Percentiles rank a stretch among this genome's conserved stretches.
These are phyloP conservation scores for Callocephalon fimbriatum DNA, from an alignment of 2,113 vertebrate species.

Conservation along the genomic window DNA sequence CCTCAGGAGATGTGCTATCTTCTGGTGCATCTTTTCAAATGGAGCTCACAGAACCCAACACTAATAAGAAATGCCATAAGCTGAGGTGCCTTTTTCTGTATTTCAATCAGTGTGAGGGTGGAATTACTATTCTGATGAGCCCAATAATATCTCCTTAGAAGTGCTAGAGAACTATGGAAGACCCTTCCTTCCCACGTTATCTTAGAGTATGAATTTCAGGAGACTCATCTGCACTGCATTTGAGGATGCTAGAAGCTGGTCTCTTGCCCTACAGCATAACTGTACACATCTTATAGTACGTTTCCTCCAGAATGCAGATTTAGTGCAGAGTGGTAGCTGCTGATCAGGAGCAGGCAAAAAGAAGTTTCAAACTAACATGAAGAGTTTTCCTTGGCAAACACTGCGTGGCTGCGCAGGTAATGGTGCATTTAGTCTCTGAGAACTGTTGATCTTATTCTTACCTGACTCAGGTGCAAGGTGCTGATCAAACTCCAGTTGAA, in stretches of 20 bases:
- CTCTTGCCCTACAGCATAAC: background rate
- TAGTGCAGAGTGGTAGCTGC: background rate
- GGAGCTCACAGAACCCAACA: background rate
- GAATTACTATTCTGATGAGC: background rate
- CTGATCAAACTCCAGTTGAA: conserved; percentile 36
- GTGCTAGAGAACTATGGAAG: background rate
- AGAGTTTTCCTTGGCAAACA: background rate
- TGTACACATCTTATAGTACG: rapidly evolving
- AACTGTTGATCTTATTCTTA: conserved; percentile 25
- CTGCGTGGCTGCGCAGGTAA: background rate
- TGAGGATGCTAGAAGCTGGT: background rate
- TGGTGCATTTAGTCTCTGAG: background rate
- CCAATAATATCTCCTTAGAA: background rate
- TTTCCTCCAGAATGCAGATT: background rate
- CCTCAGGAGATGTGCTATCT: background rate
- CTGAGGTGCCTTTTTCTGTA: background rate
- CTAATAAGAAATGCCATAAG: background rate
- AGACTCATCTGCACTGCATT: rapidly evolving
- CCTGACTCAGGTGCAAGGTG: conserved; percentile 57
- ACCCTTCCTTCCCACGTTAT: background rate
- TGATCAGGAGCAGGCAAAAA: background rate
- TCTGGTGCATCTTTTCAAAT: rapidly evolving
- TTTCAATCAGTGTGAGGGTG: background rate
- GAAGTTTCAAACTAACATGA: rapidly evolving
- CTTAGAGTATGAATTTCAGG: background rate